Conservation (phyloP, 2,113 vertebrate species). For the Rissa tridactyla region DNA sequence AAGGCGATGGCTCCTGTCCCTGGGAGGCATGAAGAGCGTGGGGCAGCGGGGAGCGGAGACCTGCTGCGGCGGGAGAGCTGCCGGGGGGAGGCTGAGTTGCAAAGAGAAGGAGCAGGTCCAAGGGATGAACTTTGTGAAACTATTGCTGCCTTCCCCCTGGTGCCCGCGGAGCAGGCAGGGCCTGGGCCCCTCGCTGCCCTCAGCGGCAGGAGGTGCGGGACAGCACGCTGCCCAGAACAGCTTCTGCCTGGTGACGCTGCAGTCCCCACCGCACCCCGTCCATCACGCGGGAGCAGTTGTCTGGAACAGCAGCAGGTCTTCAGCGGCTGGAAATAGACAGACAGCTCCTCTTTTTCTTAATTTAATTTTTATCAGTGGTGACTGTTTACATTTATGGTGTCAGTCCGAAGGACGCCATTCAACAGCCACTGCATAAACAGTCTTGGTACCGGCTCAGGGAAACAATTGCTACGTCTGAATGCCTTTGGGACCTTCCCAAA, state of each 20-base stretch:
- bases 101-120: background rate
- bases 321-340: background rate
- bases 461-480: background rate
- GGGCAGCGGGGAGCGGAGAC: background rate
- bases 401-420: background rate
- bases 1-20: background rate
- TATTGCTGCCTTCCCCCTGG: background rate
- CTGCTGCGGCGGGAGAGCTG: background rate
- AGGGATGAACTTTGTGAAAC: background rate
- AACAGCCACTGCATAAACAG: background rate
- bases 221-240: fast-evolving
- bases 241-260: background rate
- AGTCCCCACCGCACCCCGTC: background rate
- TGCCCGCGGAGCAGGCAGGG: background rate
- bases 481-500: constrained; percentile 9
- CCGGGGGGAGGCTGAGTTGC: fast-evolving
- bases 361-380: background rate
- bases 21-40: fast-evolving
- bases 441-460: background rate
- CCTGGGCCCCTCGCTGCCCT: background rate
- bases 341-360: background rate
- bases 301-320: background rate
- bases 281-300: background rate
- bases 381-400: background rate
- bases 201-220: background rate